Base-by-base conservation (phyloP, 1,140 invertebrate species). In the Streblospio benedicti region DNA sequence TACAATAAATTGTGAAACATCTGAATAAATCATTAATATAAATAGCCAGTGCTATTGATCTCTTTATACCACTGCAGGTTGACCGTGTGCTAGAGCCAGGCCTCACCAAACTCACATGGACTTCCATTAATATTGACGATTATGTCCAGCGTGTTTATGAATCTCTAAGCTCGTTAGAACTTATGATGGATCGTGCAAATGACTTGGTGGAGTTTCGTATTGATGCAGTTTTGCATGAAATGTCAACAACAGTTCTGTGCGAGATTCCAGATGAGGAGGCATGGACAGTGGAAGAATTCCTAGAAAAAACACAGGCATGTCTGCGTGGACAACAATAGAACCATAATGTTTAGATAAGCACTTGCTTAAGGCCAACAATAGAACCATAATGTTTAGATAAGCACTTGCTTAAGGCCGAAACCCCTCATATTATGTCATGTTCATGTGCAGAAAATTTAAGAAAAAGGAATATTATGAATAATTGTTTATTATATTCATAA, bases 131-230 rank as follows among this genome's bases (percentile, higher is more conserved):
- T 32, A 93, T 91, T 85, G 82, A 82, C 69, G 76, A 83, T 57
- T 83, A 91, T 82, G 83, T 86, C 62, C 84, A 82, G 68, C 78
- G 60, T 61, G 77, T 71, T 84, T 85, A 84, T 63, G 79, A 82
- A 33, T 85, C 87, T 6, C 86, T 95, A 16, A 83, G 86, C 55
- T 84, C 85, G 41, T 92, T 95, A 68, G 87, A 91, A 75, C 83
- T 90, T 4, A 79, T 96, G 14, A 86, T 87, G 2, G 86, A 81
- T 23, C 75, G 91, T 68, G 87, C 93, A 14, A 90, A 93, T 69
- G 91, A 95, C 71, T 86, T 95, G 44, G 93, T 91, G 66, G 84
- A 85, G n/a, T 93, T 93, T 72, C 84, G 92, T 71, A 93, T 97
- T 65, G 83, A 93, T 54, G 86, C 90, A 67, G 87, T 93, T 4